Evolutionary conservation across 35 echinoderm and acorn worm genomes (phyloP).

Genomic region (Chiridota heheva): DNA sequence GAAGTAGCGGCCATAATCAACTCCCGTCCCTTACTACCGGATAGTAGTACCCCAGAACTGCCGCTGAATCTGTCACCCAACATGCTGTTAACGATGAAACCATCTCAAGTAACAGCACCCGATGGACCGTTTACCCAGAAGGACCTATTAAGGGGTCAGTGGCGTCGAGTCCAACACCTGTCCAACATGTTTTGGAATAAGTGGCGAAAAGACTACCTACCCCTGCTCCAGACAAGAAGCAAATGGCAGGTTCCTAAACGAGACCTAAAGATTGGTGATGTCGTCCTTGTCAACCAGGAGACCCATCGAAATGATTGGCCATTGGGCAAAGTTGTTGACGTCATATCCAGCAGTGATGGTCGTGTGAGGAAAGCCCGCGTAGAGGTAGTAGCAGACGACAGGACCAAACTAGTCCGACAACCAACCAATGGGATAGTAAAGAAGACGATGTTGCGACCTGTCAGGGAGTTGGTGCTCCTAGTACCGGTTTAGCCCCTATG

Average conservation of each 20-base stretch:
- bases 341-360: slow-evolving; percentile 5
- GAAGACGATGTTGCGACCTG: slow-evolving; percentile 54
- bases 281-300: slow-evolving; percentile 43
- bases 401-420: neutral
- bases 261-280: slow-evolving; percentile 28
- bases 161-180: slow-evolving; percentile 51
- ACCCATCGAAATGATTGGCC: slow-evolving; percentile 41
- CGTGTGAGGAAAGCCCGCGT: slow-evolving; percentile 36
- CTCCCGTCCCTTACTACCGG: slow-evolving; percentile 35
- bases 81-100: slow-evolving; percentile 61
- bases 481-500: slow-evolving; percentile 1
- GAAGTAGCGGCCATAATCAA: slow-evolving; percentile 58
- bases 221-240: slow-evolving; percentile 23
- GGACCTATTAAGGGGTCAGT: slow-evolving; percentile 36
- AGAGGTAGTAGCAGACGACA: slow-evolving; percentile 20
- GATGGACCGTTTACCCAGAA: slow-evolving; percentile 49
- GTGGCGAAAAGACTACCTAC: slow-evolving; percentile 50
- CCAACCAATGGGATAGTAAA: neutral
- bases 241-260: slow-evolving; percentile 38
- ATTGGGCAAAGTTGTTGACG: slow-evolving; percentile 18
- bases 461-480: slow-evolving; percentile 42
- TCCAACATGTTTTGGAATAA: slow-evolving; percentile 58
- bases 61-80: slow-evolving; percentile 50
- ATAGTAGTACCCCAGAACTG: slow-evolving; percentile 33
- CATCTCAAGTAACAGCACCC: slow-evolving; percentile 40